These are phyloP conservation scores for Andrena flavipes DNA, from an alignment of 2,888 invertebrate species.

Conservation along the genomic window DNA sequence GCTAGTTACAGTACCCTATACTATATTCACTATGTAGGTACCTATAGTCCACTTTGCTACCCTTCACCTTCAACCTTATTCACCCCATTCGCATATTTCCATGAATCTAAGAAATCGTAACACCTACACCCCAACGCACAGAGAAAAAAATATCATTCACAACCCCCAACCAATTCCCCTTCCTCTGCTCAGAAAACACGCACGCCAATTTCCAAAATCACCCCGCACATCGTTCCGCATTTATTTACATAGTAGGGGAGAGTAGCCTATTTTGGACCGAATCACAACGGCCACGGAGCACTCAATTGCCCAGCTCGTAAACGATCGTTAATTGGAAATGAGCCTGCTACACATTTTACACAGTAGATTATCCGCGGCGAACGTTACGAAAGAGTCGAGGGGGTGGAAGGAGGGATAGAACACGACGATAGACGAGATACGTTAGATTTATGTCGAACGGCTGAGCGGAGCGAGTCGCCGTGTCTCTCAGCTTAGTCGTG, in stretches of 20 bases:
- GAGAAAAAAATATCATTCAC: too few relatives aligned
- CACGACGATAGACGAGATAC: constrained; percentile 8
- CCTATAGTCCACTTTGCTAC: too few relatives aligned
- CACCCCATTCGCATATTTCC: too few relatives aligned
- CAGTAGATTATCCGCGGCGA: neutral
- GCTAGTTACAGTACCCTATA: too few relatives aligned
- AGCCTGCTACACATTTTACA: constrained; percentile 22
- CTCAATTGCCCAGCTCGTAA: constrained; percentile 8
- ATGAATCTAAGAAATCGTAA: too few relatives aligned
- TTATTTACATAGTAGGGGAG: neutral
- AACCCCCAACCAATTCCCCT: too few relatives aligned
- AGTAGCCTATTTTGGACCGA: too few relatives aligned
- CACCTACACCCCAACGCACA: too few relatives aligned
- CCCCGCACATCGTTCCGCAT: neutral
- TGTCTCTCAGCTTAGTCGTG: neutral
- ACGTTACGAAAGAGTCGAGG: neutral
- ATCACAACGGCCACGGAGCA: neutral
- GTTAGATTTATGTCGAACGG: constrained; percentile 25
- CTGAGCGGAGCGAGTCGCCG: constrained; percentile 12
- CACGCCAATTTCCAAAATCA: constrained; percentile 14
- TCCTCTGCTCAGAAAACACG: too few relatives aligned
- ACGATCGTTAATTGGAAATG: constrained; percentile 44
- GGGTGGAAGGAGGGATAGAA: neutral
- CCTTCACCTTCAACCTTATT: too few relatives aligned
- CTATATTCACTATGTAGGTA: too few relatives aligned